These are phyloP conservation scores for Cactoblastis cactorum DNA, from an alignment of 2,888 invertebrate species.

Conservation along the genomic window DNA sequence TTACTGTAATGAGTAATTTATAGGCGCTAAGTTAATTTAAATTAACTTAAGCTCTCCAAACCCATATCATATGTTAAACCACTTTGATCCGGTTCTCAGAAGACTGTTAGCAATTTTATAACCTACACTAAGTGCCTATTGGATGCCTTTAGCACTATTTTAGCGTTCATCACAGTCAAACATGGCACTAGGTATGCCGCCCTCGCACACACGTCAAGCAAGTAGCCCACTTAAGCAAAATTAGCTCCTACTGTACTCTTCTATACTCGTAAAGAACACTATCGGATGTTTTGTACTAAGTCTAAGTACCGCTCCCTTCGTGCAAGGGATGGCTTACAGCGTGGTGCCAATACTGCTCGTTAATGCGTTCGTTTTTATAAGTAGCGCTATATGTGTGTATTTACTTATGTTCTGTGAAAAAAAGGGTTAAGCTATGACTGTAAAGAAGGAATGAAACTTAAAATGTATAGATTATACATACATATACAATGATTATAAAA, in stretches of 20 bases:
- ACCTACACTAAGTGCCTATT: conserved; percentile 5
- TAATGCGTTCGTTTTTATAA: conserved; percentile 9
- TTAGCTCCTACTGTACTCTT: conserved; percentile 76
- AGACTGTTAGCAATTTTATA: not conserved
- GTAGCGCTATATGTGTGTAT: not conserved
- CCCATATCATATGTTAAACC: no score
- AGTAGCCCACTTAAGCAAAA: conserved; percentile 78
- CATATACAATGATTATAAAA: no score
- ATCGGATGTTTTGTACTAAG: conserved; percentile 70
- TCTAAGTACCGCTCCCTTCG: conserved; percentile 55
- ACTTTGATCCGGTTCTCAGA: not conserved
- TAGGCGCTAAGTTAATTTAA: no score
- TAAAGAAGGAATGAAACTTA: not conserved
- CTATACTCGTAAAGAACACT: conserved; percentile 73
- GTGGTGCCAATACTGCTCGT: conserved; percentile 14
- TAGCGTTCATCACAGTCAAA: conserved; percentile 51
- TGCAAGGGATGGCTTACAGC: conserved; percentile 44
- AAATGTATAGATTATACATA: no score
- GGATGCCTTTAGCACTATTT: conserved; percentile 43
- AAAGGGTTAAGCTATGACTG: not conserved
- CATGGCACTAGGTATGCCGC: conserved; percentile 47
- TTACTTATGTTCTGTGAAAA: not conserved
- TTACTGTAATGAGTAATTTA: no score
- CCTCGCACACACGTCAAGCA: conserved; percentile 44
- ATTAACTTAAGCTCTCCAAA: no score